phyloP scores from a whole-genome alignment of 1,140 invertebrate genomes.

The Sminthurinus signatus region DNA sequence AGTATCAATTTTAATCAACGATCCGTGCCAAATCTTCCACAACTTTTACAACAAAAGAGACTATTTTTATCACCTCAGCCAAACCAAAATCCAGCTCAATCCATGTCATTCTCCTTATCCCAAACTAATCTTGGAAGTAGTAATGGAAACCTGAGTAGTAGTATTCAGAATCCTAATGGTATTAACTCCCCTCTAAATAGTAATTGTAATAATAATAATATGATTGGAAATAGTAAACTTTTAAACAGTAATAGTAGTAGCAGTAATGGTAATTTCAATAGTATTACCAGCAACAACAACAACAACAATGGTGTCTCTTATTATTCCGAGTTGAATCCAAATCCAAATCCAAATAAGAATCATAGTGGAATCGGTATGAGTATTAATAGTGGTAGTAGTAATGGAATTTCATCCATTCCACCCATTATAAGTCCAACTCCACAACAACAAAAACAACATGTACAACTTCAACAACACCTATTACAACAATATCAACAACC shows the following conservation, averaged over 20 bases:
- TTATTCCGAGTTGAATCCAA: slow-evolving; percentile 9
- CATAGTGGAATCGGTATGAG: background rate
- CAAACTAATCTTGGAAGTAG: slow-evolving; percentile 19
- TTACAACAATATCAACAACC: background rate
- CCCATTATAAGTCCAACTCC: background rate
- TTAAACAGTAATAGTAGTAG: background rate
- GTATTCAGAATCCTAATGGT: no score
- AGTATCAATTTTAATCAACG: slow-evolving; percentile 30
- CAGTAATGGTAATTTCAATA: slow-evolving; percentile 8
- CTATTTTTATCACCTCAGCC: slow-evolving; percentile 37
- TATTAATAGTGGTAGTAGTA: background rate
- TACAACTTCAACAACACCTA: slow-evolving; percentile 6
- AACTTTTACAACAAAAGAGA: slow-evolving; percentile 31
- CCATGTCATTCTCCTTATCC: background rate
- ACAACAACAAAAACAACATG: background rate
- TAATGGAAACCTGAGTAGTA: slow-evolving; percentile 20
- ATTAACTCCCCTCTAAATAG: no score
- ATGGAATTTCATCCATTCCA: background rate
- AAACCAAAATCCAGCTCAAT: slow-evolving; percentile 14
- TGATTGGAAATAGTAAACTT: slow-evolving; percentile 2
- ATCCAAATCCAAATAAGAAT: background rate
- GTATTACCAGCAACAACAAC: background rate
- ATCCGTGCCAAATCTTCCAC: slow-evolving; percentile 35
- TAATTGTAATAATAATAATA: no score
- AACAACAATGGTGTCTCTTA: background rate